Conservation (phyloP, 1,140 invertebrate species). For the Medauroidea extradentata region DNA sequence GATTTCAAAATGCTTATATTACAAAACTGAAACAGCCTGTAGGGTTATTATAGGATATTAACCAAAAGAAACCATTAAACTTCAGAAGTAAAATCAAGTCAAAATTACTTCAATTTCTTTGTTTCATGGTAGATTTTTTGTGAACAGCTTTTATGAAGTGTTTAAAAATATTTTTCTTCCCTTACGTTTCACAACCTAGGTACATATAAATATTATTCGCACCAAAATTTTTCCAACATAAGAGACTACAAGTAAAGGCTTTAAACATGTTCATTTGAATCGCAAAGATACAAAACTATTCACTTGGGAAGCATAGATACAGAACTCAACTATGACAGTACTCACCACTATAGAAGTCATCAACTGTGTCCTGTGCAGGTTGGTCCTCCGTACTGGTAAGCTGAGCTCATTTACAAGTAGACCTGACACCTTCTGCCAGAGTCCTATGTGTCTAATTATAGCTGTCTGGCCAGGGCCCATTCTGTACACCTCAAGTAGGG, state of each 20-base stretch:
- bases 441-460: neutral
- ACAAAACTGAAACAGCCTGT: neutral
- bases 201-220: no score
- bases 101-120: neutral
- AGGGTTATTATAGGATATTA: neutral
- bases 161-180: neutral
- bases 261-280: neutral
- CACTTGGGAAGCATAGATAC: no score
- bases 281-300: neutral
- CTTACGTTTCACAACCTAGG: neutral
- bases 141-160: neutral
- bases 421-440: neutral
- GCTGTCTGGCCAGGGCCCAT: neutral
- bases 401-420: neutral
- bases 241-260: neutral
- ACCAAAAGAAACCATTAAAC: neutral
- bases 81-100: no score
- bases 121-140: neutral
- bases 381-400: neutral
- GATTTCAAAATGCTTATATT: neutral
- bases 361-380: neutral
- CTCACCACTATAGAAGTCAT: conserved; percentile 2
- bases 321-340: no score
- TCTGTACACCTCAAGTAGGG: conserved; percentile 1
- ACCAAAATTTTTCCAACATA: neutral